Evolutionary conservation across 1,140 invertebrate genomes (phyloP), one percentile per base, ranked within the genome.

Genomic region (Diploscapter pachys): DNA sequence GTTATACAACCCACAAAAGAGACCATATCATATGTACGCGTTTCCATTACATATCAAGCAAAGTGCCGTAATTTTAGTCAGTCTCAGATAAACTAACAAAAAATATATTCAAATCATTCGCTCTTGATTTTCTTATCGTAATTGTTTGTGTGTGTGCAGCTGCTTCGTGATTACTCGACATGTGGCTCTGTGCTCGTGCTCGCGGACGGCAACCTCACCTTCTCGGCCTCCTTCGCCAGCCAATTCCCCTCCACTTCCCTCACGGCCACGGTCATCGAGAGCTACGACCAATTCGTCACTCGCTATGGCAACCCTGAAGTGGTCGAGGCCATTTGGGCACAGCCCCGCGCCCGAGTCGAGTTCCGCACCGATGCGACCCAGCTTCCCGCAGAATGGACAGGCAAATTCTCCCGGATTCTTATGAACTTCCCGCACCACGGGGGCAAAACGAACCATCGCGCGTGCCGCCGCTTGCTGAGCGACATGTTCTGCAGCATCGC

Each of bases 361-460:
- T 83, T 83, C 54, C 63, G 72, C 3, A 73, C 80, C 9, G 81
- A 83, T 67, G 81, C 81, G 3, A 83, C 82, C 4, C 52, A 63
- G 52, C 63, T 82, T 4, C 71, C 75, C n/a, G 5, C 31, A 5
- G 52, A 63, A 48, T 73, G 78, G 66, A 49, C 11, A 11, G 55
- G 55, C 31, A 52, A 52, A 5, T 67, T 73, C 54, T 3, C 65
- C 9, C 65, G 71, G 6, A 71, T 83, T 55, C 73, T 83, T 63
- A 81, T 83, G 81, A 83, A 83, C 54, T 83, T 83, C 63, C 81
- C 81, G 4, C 81, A 83, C 66, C 82, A 71, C 59, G 82, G 81
- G 13, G 81, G 81, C 0, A 83, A 83, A 59, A 83, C 81, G 4
- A 83, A 83, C 72, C 63, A 81, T 9, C 65, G 65, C 6, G 64